phyloP scores from a whole-genome alignment of 1,140 invertebrate genomes.

The Danaus melanippus region DNA sequence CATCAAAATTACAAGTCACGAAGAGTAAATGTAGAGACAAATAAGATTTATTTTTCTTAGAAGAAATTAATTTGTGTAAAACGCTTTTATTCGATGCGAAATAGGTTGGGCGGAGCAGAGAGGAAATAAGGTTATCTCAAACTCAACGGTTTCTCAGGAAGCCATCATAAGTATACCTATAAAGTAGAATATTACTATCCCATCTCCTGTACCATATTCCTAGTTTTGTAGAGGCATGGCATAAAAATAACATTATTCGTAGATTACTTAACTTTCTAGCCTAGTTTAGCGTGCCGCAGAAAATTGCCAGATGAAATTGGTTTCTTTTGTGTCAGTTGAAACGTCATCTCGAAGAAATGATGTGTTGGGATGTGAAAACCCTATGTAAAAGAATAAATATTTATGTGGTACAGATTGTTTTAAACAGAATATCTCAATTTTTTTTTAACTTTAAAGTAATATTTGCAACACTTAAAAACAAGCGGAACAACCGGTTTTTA shows the following conservation, averaged over 20 bases:
- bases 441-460: too few species aligned
- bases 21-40: constrained; percentile 15
- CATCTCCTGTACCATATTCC: constrained; percentile 6
- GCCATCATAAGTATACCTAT: constrained; percentile 9
- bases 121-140: constrained; percentile 37
- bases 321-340: constrained; percentile 1
- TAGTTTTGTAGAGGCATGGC: too few species aligned
- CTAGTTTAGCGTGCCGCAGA: neutral
- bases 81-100: constrained; percentile 23
- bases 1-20: too few species aligned
- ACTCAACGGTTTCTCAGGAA: constrained; percentile 22
- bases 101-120: constrained; percentile 18
- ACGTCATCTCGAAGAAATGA: too few species aligned
- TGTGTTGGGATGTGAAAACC: too few species aligned
- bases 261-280: neutral
- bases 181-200: constrained; percentile 8
- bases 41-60: constrained; percentile 18
- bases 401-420: too few species aligned
- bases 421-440: too few species aligned
- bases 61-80: constrained; percentile 24
- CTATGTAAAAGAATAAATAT: too few species aligned
- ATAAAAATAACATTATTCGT: too few species aligned
- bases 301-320: neutral
- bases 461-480: too few species aligned
- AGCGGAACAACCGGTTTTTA: too few species aligned